These are phyloP conservation scores for Lycia hirtaria DNA, from an alignment of 2,888 invertebrate species.

Conservation along the genomic window DNA sequence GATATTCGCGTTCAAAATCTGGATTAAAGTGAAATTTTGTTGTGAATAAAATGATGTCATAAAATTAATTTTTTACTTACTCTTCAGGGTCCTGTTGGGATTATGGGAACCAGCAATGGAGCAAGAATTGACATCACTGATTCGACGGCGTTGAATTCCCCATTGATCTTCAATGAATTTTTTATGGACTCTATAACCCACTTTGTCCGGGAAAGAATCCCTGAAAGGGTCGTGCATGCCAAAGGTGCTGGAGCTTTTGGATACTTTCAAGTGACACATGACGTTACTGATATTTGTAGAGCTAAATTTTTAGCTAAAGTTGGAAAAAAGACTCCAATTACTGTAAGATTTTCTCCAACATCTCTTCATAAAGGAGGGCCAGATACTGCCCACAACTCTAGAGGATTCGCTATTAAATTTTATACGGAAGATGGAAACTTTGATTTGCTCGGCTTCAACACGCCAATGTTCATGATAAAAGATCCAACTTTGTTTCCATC, in stretches of 20 bases:
- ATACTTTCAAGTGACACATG: slow-evolving; percentile 93
- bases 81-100: slow-evolving; percentile 18
- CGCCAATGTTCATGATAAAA: slow-evolving; percentile 94
- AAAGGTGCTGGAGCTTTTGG: slow-evolving; percentile 96
- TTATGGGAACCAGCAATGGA: slow-evolving; percentile 87
- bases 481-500: slow-evolving; percentile 95
- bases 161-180: slow-evolving; percentile 91
- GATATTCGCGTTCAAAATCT: no score
- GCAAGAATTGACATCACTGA: slow-evolving; percentile 90
- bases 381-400: slow-evolving; percentile 93
- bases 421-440: slow-evolving; percentile 95
- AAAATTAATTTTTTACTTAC: not conserved
- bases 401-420: slow-evolving; percentile 96
- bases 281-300: slow-evolving; percentile 90
- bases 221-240: slow-evolving; percentile 96
- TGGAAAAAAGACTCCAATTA: slow-evolving; percentile 91
- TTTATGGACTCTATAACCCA: slow-evolving; percentile 91
- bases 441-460: slow-evolving; percentile 95
- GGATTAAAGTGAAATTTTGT: no score
- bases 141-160: slow-evolving; percentile 91
- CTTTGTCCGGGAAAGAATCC: slow-evolving; percentile 94
- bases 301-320: slow-evolving; percentile 90
- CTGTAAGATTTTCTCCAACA: slow-evolving; percentile 91
- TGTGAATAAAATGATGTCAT: no score
- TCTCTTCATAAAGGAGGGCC: slow-evolving; percentile 94